Percentiles rank a stretch among this genome's conserved stretches.
phyloP scores from a whole-genome alignment of 2,797 vertebrate species.

The Poeciliopsis infans region DNA sequence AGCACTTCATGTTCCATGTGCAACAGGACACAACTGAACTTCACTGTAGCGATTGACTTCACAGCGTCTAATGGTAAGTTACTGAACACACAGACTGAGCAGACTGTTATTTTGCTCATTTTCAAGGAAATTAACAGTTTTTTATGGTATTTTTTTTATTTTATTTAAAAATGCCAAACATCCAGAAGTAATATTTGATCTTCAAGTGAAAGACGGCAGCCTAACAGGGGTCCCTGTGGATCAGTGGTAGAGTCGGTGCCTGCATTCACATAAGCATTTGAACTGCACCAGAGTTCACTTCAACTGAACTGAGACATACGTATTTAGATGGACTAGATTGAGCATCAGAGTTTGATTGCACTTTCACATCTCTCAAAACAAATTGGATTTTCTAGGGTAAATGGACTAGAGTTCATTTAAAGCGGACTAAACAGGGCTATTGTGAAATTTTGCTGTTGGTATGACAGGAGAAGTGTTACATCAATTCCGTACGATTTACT shows the following conservation, averaged over 20 bases:
- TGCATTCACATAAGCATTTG: not conserved
- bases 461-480: not conserved
- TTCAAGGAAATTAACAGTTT: not conserved
- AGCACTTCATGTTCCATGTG: slow-evolving; percentile 12
- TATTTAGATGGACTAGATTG: too few species aligned
- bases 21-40: slow-evolving; percentile 94
- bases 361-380: too few species aligned
- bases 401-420: too few species aligned
- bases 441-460: too few species aligned
- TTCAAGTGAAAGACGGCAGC: not conserved
- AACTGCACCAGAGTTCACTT: too few species aligned
- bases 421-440: too few species aligned
- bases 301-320: too few species aligned
- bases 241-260: not conserved
- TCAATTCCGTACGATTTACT: not conserved
- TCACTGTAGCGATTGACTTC: slow-evolving; percentile 98
- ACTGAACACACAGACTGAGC: too few species aligned
- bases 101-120: not conserved
- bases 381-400: too few species aligned
- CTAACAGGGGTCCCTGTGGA: not conserved
- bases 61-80: slow-evolving; percentile 95
- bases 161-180: not conserved
- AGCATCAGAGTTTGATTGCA: too few species aligned
- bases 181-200: not conserved
- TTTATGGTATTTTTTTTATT: not conserved